phyloP scores from a whole-genome alignment of 2,888 invertebrate species.

The Scrobipalpa costella region DNA sequence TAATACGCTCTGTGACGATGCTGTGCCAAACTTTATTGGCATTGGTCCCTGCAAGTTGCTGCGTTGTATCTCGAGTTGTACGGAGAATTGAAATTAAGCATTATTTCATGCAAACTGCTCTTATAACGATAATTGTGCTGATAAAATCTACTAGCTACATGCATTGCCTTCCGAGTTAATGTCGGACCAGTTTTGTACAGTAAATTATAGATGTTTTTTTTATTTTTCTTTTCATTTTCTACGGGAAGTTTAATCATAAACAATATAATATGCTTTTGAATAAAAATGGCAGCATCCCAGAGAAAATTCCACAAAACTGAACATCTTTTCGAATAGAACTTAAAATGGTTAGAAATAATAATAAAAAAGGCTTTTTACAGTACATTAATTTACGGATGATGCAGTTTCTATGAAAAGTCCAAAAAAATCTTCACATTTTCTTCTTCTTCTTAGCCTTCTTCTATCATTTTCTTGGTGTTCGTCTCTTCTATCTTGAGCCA shows the following conservation, averaged over 20 bases:
- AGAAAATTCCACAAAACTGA: no score
- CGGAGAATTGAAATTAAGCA: constrained; percentile 74
- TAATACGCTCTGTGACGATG: constrained; percentile 22
- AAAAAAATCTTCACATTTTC: no score
- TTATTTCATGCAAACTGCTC: constrained; percentile 73
- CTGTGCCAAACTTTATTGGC: constrained; percentile 69
- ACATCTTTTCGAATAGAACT: no score
- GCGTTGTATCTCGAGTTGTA: constrained; percentile 60
- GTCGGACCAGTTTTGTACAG: not conserved
- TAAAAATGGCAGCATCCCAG: not conserved
- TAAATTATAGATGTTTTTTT: not conserved
- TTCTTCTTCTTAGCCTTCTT: no score
- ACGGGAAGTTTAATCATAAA: not conserved
- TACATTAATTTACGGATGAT: no score
- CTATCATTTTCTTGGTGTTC: no score
- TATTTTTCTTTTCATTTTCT: not conserved
- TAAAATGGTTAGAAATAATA: no score
- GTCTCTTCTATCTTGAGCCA: no score
- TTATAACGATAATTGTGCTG: constrained; percentile 62
- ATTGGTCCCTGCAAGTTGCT: constrained; percentile 57
- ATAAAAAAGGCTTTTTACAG: no score
- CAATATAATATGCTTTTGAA: not conserved
- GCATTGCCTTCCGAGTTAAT: constrained; percentile 20
- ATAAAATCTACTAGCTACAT: constrained; percentile 52
- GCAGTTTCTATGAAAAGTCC: no score